Conservation (phyloP, 2,113 vertebrate genomes). For the Leptodactylus fuscus region DNA sequence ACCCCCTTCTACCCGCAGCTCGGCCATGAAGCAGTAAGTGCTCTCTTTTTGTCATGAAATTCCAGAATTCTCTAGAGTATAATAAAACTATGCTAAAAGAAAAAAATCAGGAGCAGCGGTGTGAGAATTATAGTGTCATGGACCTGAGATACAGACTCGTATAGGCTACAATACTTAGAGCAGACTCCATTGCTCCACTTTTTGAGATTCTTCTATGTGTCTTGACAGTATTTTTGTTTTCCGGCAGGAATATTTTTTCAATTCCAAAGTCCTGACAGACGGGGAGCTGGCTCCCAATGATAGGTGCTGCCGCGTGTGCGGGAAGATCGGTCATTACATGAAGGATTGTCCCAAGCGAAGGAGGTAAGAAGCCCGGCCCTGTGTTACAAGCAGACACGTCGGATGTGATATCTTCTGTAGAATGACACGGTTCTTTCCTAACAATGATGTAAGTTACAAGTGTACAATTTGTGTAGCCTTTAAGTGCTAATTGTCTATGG, state of each 20-base stretch:
- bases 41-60: conserved; percentile 27
- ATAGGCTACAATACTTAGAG: no score
- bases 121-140: no score
- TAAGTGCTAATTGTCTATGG: not conserved
- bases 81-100: no score
- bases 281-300: conserved; percentile 97
- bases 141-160: no score
- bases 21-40: conserved; percentile 90
- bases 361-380: conserved; percentile 75
- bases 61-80: not conserved
- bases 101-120: no score
- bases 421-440: no score
- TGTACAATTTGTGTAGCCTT: not conserved
- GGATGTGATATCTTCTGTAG: no score
- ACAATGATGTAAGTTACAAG: no score
- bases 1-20: conserved; percentile 89
- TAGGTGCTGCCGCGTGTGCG: conserved; percentile 95
- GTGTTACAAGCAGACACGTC: no score
- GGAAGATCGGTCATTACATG: conserved; percentile 99
- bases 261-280: conserved; percentile 95
- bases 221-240: conserved; percentile 48
- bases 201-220: no score
- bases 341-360: conserved; percentile 98
- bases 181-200: no score
- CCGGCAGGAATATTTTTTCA: conserved; percentile 94